Evolutionary conservation across 2,888 invertebrate species (phyloP), one percentile per base, ranked within the genome.

Genomic region (Seladonia tumulorum): DNA sequence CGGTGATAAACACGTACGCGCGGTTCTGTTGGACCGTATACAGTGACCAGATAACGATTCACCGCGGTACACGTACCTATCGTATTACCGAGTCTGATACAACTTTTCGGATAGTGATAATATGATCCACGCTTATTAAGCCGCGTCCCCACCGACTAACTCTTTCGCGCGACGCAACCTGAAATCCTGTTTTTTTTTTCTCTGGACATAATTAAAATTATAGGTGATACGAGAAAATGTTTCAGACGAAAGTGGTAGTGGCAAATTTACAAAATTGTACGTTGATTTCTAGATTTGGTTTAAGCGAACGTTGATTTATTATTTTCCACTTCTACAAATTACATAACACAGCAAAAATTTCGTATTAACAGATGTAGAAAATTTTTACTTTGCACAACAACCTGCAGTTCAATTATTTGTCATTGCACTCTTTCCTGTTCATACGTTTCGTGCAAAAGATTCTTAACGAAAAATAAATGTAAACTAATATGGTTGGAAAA

Each of bases 101-200:
- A 82, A 87, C 78, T 83, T 89, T 76, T 71, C 29, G 74, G 42
- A 22, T 1, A n/a, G 72, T 82, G 89, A 88, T 89, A 89, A 83
- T 80, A 76, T 80, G 73, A 18, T 57, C 49, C 39, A 60, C 49
- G 39, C 39, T 68, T 18, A 68, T 68, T 68, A 68, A 68, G 66
- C 66, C 39, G 35, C 10, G 22, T 68, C 4, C 39, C 18, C 39
- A 68, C 22, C 35, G 14, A 35, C 57, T n/a, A n/a, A n/a, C 57
- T n/a, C 12, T 57, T 1, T 57, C 57, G 57, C n/a, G n/a, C 4
- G 12, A 57, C 57, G n/a, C n/a, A 4, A 12, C n/a, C 0, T 12
- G 5, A 1, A n/a, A 12, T 1, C 1, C 57, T n/a, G 12, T 1
- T n/a, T 49, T n/a, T 12, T 4, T 57, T 0, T n/a, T 49, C 12